Percentiles rank a stretch among this genome's conserved stretches.
Conservation (phyloP, 2,888 invertebrate species). For the Merodon equestris region DNA sequence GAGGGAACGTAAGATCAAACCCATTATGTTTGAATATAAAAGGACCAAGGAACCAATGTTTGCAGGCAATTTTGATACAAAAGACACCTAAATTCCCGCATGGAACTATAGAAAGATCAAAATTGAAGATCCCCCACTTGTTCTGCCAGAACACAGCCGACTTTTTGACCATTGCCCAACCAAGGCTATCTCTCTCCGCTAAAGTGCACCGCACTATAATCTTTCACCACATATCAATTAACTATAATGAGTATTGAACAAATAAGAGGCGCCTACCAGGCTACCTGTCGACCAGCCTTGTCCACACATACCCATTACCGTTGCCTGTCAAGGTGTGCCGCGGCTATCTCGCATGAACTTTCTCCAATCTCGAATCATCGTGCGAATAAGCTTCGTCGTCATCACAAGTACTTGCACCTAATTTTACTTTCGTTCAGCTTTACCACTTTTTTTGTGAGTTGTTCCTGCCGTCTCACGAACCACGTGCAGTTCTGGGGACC, state of each 20-base stretch:
- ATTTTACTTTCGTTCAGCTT: slow-evolving; percentile 57
- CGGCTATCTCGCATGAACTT: slow-evolving; percentile 46
- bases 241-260: slow-evolving; percentile 31
- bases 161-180: no score
- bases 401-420: slow-evolving; percentile 18
- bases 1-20: no score
- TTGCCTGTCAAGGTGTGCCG: slow-evolving; percentile 61
- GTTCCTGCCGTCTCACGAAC: slow-evolving; percentile 26
- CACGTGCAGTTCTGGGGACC: slow-evolving; percentile 31
- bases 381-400: slow-evolving; percentile 59
- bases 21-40: no score
- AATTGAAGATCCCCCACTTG: no score
- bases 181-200: no score
- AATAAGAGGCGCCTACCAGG: slow-evolving; percentile 38
- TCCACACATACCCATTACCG: slow-evolving; percentile 49
- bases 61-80: no score
- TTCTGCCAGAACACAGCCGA: no score
- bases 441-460: not conserved
- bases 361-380: slow-evolving; percentile 57
- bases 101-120: no score
- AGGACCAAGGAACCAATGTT: no score
- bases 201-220: no score
- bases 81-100: no score
- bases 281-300: slow-evolving; percentile 27
- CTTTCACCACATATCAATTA: slow-evolving; percentile 43